Percentiles rank a stretch among this genome's conserved stretches.
phyloP scores from a whole-genome alignment of 2,113 vertebrate genomes.

The Chionis minor region DNA sequence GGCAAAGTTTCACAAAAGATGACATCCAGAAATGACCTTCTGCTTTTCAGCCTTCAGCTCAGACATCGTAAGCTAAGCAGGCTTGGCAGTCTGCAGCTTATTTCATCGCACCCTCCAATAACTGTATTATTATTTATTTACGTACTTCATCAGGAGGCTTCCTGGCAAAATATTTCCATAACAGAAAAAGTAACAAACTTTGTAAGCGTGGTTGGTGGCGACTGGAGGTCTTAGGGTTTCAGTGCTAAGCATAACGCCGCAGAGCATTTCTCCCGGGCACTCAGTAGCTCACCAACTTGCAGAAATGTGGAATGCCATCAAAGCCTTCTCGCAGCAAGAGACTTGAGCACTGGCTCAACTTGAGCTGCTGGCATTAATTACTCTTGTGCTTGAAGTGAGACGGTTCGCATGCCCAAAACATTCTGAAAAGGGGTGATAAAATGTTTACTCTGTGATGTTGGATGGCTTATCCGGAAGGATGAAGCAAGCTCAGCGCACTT shows the following conservation, averaged over 20 bases:
- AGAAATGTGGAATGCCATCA: neutral
- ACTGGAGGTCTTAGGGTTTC: neutral
- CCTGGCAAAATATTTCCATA: neutral
- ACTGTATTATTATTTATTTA: neutral
- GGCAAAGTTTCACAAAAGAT: neutral
- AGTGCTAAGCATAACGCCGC: neutral
- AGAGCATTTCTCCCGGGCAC: neutral
- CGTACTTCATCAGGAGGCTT: neutral
- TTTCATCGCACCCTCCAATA: neutral
- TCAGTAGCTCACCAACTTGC: neutral
- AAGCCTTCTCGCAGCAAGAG: neutral
- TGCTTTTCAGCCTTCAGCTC: neutral
- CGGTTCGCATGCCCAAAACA: neutral
- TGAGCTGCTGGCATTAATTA: neutral
- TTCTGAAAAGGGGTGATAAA: neutral
- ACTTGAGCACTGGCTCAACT: neutral
- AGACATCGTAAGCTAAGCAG: neutral
- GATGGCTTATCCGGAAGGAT: neutral
- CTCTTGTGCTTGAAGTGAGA: neutral
- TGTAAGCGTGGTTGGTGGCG: neutral
- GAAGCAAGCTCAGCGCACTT: neutral
- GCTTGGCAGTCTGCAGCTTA: neutral
- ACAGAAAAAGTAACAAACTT: neutral
- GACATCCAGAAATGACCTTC: neutral
- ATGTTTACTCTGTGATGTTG: neutral